Evolutionary conservation across 2,797 vertebrate species (phyloP), one percentile per base, ranked within the genome.

Genomic region (Echiichthys vipera): DNA sequence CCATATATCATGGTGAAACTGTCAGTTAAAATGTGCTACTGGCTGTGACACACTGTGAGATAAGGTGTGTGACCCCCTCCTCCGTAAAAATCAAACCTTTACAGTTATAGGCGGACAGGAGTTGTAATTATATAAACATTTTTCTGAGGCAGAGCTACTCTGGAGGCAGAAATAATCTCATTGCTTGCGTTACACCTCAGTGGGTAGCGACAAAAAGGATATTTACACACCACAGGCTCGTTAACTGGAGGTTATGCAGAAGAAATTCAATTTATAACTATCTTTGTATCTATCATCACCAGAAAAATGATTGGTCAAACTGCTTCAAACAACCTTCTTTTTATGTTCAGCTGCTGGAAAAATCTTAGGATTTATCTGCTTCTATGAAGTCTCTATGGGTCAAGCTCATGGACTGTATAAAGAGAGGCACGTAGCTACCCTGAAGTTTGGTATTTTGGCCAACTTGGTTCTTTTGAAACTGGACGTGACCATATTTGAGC

Each of bases 111-210:
- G 69, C 8, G 67, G 45, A 71, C 61, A 65, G 54, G 46, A 54
- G 40, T 46, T 57, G 25, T 68, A 66, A 78, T 80, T 50, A 56
- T 9, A 62, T 47, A 66, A 65, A 66, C 7, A 24, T 59, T 63
- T 65, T 36, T 65, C 30, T 27, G 37, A 53, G 34, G 66, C 56
- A 37, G 62, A 47, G 57, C 57, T 42, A 63, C 51, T 74, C 59
- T 47, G 36, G 34, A 77, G 69, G 54, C 43, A 77, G 62, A 40
- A 58, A 43, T 76, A 65, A 77, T 71, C 45, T 61, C 20, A 7
- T 29, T 71, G 29, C 39, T 29, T 67, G 34, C 5, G 30, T 50
- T 56, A 54, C 24, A 78, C 64, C 29, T 69, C 63, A 43, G 63
- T 69, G 50, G 47, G 47, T 56, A 40, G 39, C 4, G 17, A 75